Evolutionary conservation across 1,140 invertebrate species (phyloP).

Genomic region (Psilanteris sp.): DNA sequence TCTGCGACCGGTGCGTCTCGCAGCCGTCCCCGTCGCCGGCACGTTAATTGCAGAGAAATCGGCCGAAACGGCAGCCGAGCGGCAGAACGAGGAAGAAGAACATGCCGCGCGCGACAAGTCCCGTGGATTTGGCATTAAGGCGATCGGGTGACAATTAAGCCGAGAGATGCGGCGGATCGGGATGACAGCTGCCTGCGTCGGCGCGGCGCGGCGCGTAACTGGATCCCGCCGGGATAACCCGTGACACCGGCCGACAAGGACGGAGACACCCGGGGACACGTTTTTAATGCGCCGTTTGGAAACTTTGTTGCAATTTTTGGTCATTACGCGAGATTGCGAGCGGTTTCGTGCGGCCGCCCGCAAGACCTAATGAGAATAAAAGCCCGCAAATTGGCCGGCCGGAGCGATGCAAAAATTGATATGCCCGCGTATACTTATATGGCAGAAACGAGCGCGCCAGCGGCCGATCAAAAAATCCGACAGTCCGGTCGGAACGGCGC

Average conservation of each 20-base stretch:
- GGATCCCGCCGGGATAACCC: constrained; percentile 38
- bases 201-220: constrained; percentile 57
- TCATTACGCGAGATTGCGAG: constrained; percentile 47
- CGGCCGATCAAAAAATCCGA: constrained; percentile 1
- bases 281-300: constrained; percentile 34
- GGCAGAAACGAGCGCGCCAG: constrained; percentile 16
- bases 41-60: constrained; percentile 67
- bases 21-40: constrained; percentile 56
- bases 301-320: constrained; percentile 49
- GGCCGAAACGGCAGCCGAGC: constrained; percentile 49
- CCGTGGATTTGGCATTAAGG: constrained; percentile 59
- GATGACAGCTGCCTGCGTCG: constrained; percentile 64
- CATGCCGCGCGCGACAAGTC: constrained; percentile 60
- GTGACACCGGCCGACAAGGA: constrained; percentile 2
- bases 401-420: constrained; percentile 40
- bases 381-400: constrained; percentile 36
- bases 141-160: constrained; percentile 69
- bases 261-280: not conserved
- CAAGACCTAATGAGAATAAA: constrained; percentile 32
- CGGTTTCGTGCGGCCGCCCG: constrained; percentile 29
- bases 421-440: constrained; percentile 30
- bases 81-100: constrained; percentile 19
- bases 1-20: constrained; percentile 31
- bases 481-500: no score
- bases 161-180: constrained; percentile 46